phyloP scores from a whole-genome alignment of 2,797 vertebrate genomes.

The Pempheris klunzingeri region DNA sequence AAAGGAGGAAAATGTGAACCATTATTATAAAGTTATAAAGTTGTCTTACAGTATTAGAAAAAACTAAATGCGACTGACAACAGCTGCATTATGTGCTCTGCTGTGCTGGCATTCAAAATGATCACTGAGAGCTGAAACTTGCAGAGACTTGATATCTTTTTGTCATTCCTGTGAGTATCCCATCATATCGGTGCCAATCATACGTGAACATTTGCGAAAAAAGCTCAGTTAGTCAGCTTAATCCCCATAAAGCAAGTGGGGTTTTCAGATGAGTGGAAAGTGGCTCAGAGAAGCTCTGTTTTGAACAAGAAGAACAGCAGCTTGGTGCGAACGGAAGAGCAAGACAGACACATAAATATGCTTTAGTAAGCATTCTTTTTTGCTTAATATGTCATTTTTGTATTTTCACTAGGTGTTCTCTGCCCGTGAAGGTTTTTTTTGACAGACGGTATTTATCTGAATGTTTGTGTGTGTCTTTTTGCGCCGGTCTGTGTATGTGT shows the following conservation, averaged over 20 bases:
- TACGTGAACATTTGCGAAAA: not conserved
- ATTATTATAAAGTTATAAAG: too few relatives aligned
- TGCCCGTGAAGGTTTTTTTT: slow-evolving; percentile 9
- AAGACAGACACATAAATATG: not conserved
- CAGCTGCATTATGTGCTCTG: not conserved
- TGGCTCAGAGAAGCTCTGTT: slow-evolving; percentile 2
- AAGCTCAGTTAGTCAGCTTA: not conserved
- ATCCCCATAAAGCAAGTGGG: not conserved
- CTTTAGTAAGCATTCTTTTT: too few relatives aligned
- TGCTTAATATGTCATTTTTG: not conserved
- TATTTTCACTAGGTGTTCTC: not conserved
- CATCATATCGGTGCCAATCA: slow-evolving; percentile 4
- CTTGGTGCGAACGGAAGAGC: not conserved
- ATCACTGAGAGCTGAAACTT: not conserved
- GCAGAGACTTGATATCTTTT: not conserved
- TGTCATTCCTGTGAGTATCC: not conserved
- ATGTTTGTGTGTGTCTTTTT: not conserved
- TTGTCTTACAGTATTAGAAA: not conserved
- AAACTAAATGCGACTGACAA: not conserved
- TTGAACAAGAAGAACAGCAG: not conserved
- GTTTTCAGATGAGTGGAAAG: slow-evolving; percentile 4
- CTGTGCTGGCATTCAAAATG: not conserved
- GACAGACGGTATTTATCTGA: slow-evolving; percentile 6
- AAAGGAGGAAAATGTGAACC: not conserved
- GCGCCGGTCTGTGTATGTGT: slow-evolving; percentile 1